Base-by-base conservation (phyloP, 2,113 vertebrate species). In the Lota lota region DNA sequence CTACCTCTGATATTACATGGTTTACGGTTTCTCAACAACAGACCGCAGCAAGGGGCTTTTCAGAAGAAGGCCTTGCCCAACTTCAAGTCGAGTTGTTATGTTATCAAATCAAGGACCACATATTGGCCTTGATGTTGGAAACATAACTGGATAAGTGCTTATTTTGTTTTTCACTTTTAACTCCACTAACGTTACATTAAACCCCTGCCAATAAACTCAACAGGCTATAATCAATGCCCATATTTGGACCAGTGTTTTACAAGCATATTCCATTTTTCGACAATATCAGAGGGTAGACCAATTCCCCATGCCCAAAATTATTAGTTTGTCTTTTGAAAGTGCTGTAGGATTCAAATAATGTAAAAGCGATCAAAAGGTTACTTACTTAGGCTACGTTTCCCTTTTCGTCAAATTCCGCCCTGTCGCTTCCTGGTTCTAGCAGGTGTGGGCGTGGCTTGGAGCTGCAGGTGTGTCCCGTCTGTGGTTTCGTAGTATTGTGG, bases 361-460 rank as follows among this genome's bases (percentile, higher is more conserved):
- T 28, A 22, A 28, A 24, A 16, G 22, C 60, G 18, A 58, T 10
- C 56, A 20, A 20, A 33, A 33, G 28, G 28, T 33, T 33, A 33
- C 28, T 33, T 33, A 33, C 28, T 33, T 4, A 4, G 5, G 19
- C 11, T 47, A 20, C 47, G 7, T 16, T 36, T 19, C 3, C 1
- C 58, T 50, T 65, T 22, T 21, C 51, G 6, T 3, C 50, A 65
- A 22, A 19, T 40, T 40, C 63, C 2, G 24, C 4, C 33, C 21
- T 12, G 69, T 18, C 22, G 75, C 70, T 93, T 93, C 90, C 92
- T 86, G 86, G 73, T 87, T 87, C 67, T 80, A 17, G 36, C 90
- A 92, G 91, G 92, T 93, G 83, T 83, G 89, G 92, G 91, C 87
- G 91, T 79, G 84, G 73, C 69, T 76, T 3, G 61, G 1, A 0